Conservation (phyloP, 2,113 vertebrate genomes). For the Myrmophylax atrothorax region DNA sequence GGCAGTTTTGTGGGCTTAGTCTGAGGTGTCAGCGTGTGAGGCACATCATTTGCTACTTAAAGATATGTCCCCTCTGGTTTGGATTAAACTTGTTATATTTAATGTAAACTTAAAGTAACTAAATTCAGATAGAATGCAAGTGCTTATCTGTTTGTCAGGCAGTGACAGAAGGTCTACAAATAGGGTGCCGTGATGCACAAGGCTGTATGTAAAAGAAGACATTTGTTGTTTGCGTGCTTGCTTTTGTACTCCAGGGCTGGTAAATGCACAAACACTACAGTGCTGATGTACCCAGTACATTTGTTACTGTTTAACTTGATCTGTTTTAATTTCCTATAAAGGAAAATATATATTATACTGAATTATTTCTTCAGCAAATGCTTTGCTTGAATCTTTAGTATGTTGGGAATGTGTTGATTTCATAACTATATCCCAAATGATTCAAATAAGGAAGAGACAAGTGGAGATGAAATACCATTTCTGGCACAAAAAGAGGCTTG, state of each 20-base stretch:
- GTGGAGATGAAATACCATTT: slow-evolving; percentile 47
- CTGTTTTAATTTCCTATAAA: neutral
- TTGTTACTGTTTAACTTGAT: neutral
- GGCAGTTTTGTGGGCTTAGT: neutral
- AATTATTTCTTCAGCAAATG: neutral
- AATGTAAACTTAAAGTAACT: neutral
- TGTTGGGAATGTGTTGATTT: neutral
- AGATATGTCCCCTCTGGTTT: neutral
- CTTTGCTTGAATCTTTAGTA: neutral
- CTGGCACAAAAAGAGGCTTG: slow-evolving; percentile 18
- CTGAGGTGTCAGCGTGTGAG: neutral
- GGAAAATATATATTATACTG: neutral
- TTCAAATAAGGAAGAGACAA: slow-evolving; percentile 20
- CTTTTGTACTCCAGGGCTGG: neutral
- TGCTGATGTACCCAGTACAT: neutral
- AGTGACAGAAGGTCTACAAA: neutral
- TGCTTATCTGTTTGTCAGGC: neutral
- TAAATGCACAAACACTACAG: neutral
- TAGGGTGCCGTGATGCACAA: rapidly evolving
- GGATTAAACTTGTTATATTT: neutral
- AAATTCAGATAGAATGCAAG: neutral
- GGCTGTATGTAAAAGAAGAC: neutral
- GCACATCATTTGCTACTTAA: neutral
- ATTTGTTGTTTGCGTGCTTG: neutral
- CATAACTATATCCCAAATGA: neutral